phyloP scores from a whole-genome alignment of 2,888 invertebrate genomes.

The Tanytarsus gracilentus region DNA sequence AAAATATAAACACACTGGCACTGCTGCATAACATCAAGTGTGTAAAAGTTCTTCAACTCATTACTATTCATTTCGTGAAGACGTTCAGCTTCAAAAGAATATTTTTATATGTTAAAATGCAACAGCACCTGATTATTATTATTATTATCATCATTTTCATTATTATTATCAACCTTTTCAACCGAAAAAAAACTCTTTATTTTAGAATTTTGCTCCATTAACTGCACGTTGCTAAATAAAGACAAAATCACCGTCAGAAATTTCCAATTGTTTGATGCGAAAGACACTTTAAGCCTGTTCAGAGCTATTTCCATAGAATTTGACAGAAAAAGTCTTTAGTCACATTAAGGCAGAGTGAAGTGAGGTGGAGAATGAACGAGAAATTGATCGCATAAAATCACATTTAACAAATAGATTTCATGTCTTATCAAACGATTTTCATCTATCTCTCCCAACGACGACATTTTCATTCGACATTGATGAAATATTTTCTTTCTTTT shows the following conservation, averaged over 20 bases:
- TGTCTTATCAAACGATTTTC: neutral
- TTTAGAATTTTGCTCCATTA: too few relatives aligned
- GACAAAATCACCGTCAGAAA: neutral
- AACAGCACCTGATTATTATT: constrained; percentile 8
- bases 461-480: too few relatives aligned
- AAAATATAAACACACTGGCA: neutral
- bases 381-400: neutral
- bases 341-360: neutral
- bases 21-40: too few relatives aligned
- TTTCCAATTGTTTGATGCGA: neutral
- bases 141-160: too few relatives aligned
- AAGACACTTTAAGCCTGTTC: constrained; percentile 6
- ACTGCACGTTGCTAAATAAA: too few relatives aligned
- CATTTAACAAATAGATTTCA: constrained; percentile 1
- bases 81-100: neutral
- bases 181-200: too few relatives aligned
- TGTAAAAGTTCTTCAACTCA: neutral
- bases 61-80: constrained; percentile 18
- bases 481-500: too few relatives aligned
- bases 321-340: neutral
- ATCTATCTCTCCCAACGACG: too few relatives aligned
- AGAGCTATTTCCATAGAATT: neutral
- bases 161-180: too few relatives aligned
- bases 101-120: neutral
- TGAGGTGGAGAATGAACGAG: neutral